Evolutionary conservation across 2,888 invertebrate genomes (phyloP), one percentile per base, ranked within the genome.

Genomic region (Philhelius pedissequus): DNA sequence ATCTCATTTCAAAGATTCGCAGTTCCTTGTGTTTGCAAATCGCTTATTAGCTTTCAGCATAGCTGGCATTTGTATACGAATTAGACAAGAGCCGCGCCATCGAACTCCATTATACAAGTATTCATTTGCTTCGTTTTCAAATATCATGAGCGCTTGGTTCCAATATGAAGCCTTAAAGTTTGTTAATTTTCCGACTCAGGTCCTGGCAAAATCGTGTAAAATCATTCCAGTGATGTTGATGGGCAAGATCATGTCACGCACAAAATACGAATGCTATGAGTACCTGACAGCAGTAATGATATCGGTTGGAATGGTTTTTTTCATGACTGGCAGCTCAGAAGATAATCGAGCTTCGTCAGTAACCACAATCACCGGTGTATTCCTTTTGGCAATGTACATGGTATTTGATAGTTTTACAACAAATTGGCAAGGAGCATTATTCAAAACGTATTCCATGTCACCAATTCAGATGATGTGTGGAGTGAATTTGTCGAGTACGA

Each of bases 111-210:
- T 98, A 11, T 98, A 97, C 92, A 97, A 98, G 92, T 99, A 98
- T 92, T 96, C 96, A 0, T 99, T 96, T 92, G 98, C 98, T 89
- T 97, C 99, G 4, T 95, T 99, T 89, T 98, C 98, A 15, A 99
- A 99, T 92, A 97, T 99, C 86, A 94, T 99, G 94, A 98, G 98
- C 90, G 98, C 98, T 58, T 99, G 99, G 99, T 99, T 98, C 92
- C 99, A 99, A 92, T 99, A 99, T 91, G 99, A 99, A 92, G 99
- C 99, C 22, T 93, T 99, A 54, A 99, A 99, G 91, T 99, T 96
- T 92, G 98, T 99, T 89, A 98, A 97, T 89, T 99, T 99, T 91
- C 99, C 99, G 2, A 98, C 98, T 58, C 99, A 99, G 94, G 97
- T 97, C 84, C 91, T 98, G 86, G 97, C 98, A 0, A 99, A 99